These are phyloP conservation scores for Siniperca undulata DNA, from an alignment of 2,797 vertebrate genomes.

Conservation along the genomic window DNA sequence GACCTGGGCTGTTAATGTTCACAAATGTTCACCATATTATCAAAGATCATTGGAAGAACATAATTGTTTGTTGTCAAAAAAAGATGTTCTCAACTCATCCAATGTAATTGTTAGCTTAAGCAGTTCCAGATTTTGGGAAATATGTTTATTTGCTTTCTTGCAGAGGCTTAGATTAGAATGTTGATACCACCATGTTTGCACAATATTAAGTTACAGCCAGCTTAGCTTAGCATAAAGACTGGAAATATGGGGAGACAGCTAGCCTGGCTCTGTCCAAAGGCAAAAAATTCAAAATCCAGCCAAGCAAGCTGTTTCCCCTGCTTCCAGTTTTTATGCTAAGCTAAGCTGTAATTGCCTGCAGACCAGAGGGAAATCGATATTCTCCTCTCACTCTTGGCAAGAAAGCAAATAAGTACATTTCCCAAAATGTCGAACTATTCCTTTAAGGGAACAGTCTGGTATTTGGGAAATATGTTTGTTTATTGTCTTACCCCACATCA, in stretches of 20 bases:
- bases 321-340: conserved; percentile 1
- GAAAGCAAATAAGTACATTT: not conserved
- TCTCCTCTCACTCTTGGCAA: not conserved
- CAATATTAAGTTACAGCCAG: not conserved
- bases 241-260: not conserved
- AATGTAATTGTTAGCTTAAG: not conserved
- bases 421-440: not conserved
- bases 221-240: not conserved
- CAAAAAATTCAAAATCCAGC: too few species aligned
- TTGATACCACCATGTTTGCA: not conserved
- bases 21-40: not conserved
- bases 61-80: not conserved
- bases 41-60: not conserved
- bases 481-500: not conserved
- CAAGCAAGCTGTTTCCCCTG: not conserved
- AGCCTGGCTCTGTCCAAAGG: not conserved
- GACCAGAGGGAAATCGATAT: too few species aligned
- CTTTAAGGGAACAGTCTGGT: not conserved
- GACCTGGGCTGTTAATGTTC: not conserved
- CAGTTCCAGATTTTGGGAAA: not conserved
- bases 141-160: not conserved
- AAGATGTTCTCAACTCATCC: not conserved
- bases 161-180: not conserved
- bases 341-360: not conserved
- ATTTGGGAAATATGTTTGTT: not conserved